Evolutionary conservation across 2,888 invertebrate genomes (phyloP).

Genomic region (Schizaphis graminum): DNA sequence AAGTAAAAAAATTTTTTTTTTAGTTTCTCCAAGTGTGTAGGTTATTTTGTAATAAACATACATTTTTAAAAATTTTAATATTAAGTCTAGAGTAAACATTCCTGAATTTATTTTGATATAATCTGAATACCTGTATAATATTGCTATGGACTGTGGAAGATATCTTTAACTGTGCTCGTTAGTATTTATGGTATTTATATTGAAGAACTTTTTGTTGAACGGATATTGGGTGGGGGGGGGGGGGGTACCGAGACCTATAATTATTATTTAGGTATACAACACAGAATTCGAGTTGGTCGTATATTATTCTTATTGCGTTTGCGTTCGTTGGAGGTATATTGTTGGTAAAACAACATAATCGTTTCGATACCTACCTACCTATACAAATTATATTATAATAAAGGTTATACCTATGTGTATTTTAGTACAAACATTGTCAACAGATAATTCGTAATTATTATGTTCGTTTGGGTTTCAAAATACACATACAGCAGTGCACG

Average conservation of each 20-base stretch:
- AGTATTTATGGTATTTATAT: neutral
- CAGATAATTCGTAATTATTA: neutral
- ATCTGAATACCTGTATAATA: neutral
- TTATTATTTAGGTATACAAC: neutral
- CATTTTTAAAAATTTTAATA: neutral
- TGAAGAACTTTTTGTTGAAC: neutral
- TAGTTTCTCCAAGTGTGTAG: neutral
- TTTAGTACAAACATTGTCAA: neutral
- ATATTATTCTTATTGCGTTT: neutral
- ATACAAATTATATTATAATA: neutral
- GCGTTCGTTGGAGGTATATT: neutral
- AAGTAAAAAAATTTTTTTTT: neutral
- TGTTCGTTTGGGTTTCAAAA: neutral
- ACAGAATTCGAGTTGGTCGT: neutral
- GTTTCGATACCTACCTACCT: neutral
- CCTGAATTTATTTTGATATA: neutral
- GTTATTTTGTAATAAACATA: neutral
- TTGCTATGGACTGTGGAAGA: neutral
- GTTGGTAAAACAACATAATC: neutral
- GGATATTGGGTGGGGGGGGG: no score
- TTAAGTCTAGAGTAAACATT: neutral
- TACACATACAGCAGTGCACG: neutral
- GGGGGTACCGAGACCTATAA: neutral
- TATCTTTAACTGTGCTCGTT: neutral
- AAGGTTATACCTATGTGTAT: neutral